Evolutionary conservation across 1,140 invertebrate genomes (phyloP).

Genomic region (Streblospio benedicti): DNA sequence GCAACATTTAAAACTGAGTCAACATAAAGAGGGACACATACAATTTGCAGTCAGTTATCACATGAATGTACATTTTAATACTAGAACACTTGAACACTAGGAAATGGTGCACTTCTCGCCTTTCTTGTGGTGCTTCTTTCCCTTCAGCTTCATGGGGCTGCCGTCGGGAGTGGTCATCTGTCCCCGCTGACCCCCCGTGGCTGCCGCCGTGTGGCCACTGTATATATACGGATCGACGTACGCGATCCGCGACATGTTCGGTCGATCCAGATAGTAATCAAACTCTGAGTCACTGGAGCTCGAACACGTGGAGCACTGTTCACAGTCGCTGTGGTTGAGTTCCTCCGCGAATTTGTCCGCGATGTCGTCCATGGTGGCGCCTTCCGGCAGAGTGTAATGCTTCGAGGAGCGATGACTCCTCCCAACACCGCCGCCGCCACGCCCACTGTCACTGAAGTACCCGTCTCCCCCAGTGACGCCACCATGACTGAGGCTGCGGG

Average conservation of each 20-base stretch:
- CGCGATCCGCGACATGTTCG: conserved; percentile 57
- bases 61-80: too few species aligned
- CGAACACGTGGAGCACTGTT: conserved; percentile 73
- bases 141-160: too few species aligned
- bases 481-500: conserved; percentile 10
- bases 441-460: conserved; percentile 6
- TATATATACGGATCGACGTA: too few species aligned
- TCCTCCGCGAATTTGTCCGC: background rate
- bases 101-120: too few species aligned
- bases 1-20: too few species aligned
- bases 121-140: too few species aligned
- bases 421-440: conserved; percentile 2
- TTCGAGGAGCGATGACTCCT: conserved; percentile 1
- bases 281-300: conserved; percentile 63
- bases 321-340: conserved; percentile 17
- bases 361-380: conserved; percentile 1
- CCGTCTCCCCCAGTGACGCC: conserved; percentile 6
- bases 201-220: too few species aligned
- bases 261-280: conserved; percentile 66
- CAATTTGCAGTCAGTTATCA: too few species aligned
- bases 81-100: too few species aligned
- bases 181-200: too few species aligned
- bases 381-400: background rate
- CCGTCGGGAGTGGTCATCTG: too few species aligned
- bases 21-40: too few species aligned